Base-by-base conservation (phyloP, 2,888 invertebrate genomes). In the Drosophila aldrichi region DNA sequence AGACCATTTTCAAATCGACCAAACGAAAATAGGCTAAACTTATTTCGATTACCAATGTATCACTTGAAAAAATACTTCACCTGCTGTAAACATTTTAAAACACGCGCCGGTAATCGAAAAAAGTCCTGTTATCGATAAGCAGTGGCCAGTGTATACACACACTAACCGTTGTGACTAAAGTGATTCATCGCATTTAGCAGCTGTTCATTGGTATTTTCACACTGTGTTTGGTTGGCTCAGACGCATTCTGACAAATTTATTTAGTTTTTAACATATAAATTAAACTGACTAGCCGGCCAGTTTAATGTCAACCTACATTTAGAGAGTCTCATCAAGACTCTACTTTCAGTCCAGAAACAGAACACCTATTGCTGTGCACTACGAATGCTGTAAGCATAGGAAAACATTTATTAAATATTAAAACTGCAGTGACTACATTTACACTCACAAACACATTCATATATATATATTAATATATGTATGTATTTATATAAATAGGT, bases 71-170 rank as follows among this genome's bases (percentile, higher is more conserved):
- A 32, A 32, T 10, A 8, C 3, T 10, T n/a, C 9, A 16, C 7
- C 22, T 48, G 9, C 1, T 10, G n/a, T 25, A 25, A 25, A 2
- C 1, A n/a, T 34, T 56, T 65, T 3, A 12, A 57, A 36, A 12
- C 12, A 1, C 0, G 60, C 73, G 54, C 60, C 18, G 1, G n/a
- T 9, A 0, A 40, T 6, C 14, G 4, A 10, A 1, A 3, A 14
- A 12, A 16, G n/a, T n/a, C 12, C 12, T 40, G 34, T 49, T 71
- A 77, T 77, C 75, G 76, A 78, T 73, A 41, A 18, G n/a, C 25
- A 25, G n/a, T 25, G 6, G 1, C 22, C 22, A 22, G 38, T 38
- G 25, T 18, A 12, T 32, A 29, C 36, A 22, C 14, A 29, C 36
- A 22, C 14, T 12, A n/a, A 1, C 9, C n/a, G 1, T 40, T 40